A percentile compares a stretch with the other conserved stretches of the same genome.
Evolutionary conservation across 2,797 vertebrate species (phyloP).

Genomic region (Catamblyrhynchus diadema): DNA sequence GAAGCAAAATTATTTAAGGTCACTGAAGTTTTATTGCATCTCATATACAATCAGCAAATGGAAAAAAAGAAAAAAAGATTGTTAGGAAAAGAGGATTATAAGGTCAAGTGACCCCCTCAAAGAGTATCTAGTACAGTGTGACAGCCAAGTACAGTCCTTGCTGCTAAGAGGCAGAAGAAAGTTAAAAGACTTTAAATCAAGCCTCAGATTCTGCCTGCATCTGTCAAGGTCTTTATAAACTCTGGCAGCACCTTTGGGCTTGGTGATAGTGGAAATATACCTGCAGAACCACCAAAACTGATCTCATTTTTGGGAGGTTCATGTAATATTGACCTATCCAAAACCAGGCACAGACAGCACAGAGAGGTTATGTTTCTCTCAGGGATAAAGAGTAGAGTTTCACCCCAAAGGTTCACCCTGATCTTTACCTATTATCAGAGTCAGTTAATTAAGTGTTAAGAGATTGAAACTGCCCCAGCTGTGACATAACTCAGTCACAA

Average conservation of each 20-base stretch:
- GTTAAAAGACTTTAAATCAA: neutral
- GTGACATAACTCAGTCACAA: neutral
- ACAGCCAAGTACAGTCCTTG: neutral
- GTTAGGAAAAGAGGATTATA: neutral
- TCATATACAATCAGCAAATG: neutral
- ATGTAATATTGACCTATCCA: neutral
- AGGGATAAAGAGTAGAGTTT: neutral
- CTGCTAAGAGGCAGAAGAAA: neutral
- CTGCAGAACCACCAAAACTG: neutral
- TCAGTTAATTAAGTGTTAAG: neutral
- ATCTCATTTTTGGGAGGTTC: neutral
- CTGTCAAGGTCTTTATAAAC: neutral
- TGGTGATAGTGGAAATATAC: neutral
- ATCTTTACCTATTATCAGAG: neutral
- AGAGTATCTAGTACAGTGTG: neutral
- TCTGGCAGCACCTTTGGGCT: neutral
- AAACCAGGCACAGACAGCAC: neutral
- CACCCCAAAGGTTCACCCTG: neutral
- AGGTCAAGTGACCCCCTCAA: neutral
- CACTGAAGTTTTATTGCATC: neutral
- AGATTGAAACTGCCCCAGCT: neutral
- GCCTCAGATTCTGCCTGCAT: neutral
- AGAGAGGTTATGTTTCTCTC: neutral
- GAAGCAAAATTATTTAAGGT: neutral
- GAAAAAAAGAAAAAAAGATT: neutral